phyloP scores from a whole-genome alignment of 2,113 vertebrate species.

The Falco punctatus region DNA sequence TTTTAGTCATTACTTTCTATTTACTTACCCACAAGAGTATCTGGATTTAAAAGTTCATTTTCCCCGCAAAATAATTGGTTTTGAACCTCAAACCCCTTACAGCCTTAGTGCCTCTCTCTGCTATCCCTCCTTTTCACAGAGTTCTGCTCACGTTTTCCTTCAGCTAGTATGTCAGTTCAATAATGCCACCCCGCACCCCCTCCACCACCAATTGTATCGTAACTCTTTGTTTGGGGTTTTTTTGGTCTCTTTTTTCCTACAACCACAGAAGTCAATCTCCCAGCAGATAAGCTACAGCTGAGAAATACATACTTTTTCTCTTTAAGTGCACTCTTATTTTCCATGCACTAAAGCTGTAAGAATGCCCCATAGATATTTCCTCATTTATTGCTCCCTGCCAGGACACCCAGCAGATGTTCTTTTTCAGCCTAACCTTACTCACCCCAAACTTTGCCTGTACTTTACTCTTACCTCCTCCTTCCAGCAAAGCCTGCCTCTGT shows the following conservation, averaged over 20 bases:
- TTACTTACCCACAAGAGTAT: not conserved
- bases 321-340: not conserved
- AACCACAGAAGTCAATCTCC: not conserved
- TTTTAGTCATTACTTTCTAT: not conserved
- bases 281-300: constrained; percentile 24
- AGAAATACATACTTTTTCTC: not conserved
- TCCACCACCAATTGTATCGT: not conserved
- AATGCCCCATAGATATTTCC: not conserved
- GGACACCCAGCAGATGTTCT: not conserved
- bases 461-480: not conserved
- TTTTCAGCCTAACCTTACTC: not conserved
- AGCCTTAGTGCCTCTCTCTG: not conserved
- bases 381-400: not conserved
- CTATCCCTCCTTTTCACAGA: not conserved
- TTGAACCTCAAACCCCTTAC: not conserved
- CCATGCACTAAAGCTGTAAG: not conserved
- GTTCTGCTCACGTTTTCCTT: not conserved
- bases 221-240: not conserved
- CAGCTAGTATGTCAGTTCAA: not conserved
- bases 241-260: not conserved
- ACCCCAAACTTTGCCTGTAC: not conserved
- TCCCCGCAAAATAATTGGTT: not conserved
- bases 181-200: not conserved
- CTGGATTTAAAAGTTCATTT: not conserved
- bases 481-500: not conserved